These are phyloP conservation scores for Falcunculus frontatus DNA, from an alignment of 2,113 vertebrate species.

Conservation along the genomic window DNA sequence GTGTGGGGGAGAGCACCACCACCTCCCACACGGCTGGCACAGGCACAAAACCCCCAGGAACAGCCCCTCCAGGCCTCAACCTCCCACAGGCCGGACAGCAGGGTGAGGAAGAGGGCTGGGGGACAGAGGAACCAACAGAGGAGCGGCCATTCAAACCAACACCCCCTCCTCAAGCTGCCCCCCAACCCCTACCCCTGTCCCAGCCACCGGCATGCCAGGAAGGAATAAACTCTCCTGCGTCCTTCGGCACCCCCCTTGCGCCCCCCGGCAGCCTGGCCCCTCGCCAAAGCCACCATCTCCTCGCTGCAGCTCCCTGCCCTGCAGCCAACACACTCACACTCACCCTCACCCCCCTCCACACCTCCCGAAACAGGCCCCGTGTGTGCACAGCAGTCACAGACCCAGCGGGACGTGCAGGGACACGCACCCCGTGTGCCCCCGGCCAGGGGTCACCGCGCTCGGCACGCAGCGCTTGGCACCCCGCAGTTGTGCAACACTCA, in stretches of 20 bases:
- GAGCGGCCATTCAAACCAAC: background rate
- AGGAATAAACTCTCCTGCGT: background rate
- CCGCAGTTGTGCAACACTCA: accelerated
- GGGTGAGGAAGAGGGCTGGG: background rate
- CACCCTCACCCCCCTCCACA: background rate
- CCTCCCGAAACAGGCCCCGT: background rate
- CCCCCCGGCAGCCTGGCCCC: constrained; percentile 65
- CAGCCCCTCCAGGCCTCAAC: background rate
- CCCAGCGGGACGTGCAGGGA: background rate
- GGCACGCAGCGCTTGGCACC: accelerated
- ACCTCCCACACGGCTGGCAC: background rate
- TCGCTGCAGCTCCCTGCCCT: constrained; percentile 69
- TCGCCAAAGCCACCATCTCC: constrained; percentile 83
- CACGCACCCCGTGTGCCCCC: background rate
- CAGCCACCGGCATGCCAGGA: background rate
- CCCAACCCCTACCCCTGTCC: background rate
- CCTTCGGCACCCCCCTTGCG: constrained; percentile 51
- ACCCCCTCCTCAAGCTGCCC: background rate
- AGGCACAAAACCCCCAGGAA: background rate
- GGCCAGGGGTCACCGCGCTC: background rate
- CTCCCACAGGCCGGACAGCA: background rate
- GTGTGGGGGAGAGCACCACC: background rate
- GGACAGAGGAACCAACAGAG: background rate
- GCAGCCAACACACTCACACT: constrained; percentile 52
- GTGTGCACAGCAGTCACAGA: background rate